Percentiles rank a stretch among this genome's conserved stretches.
These are phyloP conservation scores for Eupelmus urozonus DNA, from an alignment of 2,888 invertebrate genomes.

Conservation along the genomic window DNA sequence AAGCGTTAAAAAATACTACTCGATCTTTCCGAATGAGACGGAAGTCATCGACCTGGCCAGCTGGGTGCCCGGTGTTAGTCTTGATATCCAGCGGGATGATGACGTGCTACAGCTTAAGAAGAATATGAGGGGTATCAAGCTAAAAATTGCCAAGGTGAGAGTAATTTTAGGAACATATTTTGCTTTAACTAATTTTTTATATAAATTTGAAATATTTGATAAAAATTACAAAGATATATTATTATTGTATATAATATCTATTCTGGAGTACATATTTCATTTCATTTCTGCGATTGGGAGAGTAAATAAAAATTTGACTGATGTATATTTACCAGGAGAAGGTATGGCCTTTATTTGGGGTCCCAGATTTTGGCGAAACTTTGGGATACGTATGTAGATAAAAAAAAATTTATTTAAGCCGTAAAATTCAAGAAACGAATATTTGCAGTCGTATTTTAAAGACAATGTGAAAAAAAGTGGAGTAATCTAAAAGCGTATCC, in stretches of 20 bases:
- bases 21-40: background rate
- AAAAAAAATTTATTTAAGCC: too few relatives aligned
- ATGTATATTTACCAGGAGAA: too few relatives aligned
- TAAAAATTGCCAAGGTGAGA: slow-evolving; percentile 8
- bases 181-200: background rate
- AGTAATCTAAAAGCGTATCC: too few relatives aligned
- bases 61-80: background rate
- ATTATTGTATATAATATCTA: background rate
- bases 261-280: background rate
- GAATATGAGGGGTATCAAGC: slow-evolving; percentile 5
- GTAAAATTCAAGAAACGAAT: too few relatives aligned
- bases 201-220: background rate
- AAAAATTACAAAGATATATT: background rate
- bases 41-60: background rate
- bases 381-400: too few relatives aligned
- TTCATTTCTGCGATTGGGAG: background rate
- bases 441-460: too few relatives aligned
- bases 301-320: too few relatives aligned
- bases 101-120: background rate
- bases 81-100: background rate
- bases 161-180: too few relatives aligned
- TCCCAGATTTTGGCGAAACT: too few relatives aligned
- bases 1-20: background rate
- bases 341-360: too few relatives aligned
- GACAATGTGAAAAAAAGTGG: too few relatives aligned